phyloP scores from a whole-genome alignment of 2,113 vertebrate genomes.

The Chloroceryle aenea region DNA sequence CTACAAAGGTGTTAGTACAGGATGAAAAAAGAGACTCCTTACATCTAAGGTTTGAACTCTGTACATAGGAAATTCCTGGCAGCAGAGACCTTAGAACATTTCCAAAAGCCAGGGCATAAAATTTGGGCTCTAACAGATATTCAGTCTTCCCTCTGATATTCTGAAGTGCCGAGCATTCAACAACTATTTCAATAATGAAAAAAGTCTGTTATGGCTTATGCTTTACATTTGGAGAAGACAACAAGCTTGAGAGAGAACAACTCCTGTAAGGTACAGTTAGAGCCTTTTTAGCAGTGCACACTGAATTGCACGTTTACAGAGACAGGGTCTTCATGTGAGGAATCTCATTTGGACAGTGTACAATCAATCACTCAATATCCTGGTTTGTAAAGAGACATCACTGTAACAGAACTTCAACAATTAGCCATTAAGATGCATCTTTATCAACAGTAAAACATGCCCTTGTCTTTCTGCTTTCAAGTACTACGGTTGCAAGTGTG shows the following conservation, averaged over 20 bases:
- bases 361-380: background rate
- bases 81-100: background rate
- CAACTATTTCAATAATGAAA: background rate
- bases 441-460: background rate
- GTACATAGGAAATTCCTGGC: background rate
- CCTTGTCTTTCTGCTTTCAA: constrained; percentile 57
- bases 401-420: background rate
- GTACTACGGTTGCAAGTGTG: constrained; percentile 17
- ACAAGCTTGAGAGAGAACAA: background rate
- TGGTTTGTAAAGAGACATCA: background rate
- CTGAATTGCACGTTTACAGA: background rate
- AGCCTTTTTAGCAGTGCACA: background rate
- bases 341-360: background rate
- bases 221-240: background rate
- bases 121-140: background rate
- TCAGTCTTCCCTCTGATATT: background rate
- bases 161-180: background rate
- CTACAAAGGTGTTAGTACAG: background rate
- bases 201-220: background rate
- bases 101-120: background rate
- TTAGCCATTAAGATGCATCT: background rate
- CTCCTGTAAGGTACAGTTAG: background rate
- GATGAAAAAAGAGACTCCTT: background rate
- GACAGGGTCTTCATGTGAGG: background rate
- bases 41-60: background rate